Evolutionary conservation across 2,113 vertebrate genomes (phyloP), one percentile per base, ranked within the genome.

Genomic region (Progne subis): DNA sequence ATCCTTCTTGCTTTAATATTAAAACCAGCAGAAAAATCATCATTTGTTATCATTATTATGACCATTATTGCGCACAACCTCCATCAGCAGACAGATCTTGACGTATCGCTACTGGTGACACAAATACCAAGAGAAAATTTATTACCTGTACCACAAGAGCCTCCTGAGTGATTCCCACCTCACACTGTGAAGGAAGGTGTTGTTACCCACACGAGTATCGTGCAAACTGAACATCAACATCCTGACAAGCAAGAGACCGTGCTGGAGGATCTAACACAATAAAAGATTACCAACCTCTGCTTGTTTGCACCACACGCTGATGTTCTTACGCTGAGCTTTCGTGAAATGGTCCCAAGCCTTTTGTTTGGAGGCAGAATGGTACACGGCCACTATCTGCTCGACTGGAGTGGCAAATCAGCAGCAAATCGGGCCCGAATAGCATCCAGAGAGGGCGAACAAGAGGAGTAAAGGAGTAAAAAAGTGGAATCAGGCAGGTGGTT

Each of bases 311-410:
- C 99, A 99, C 98, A 99, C 98, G 94, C 99, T 99, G 98, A 99
- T 98, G 98, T 99, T 99, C 99, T 99, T 99, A 98, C 99, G 99
- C 97, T 99, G 99, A 96, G 99, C 99, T 99, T 99, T 99, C 98
- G 99, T 99, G 98, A 99, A 99, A 99, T 99, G 99, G 99, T 99
- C 99, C 99, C 99, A 99, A 98, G 99, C 99, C 98, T 99, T 99
- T 98, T 99, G 99, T 99, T 99, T 99, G 98, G 99, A 99, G 98
- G 99, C 98, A 85, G 99, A 99, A 99, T 99, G 99, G 99, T 99
- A 99, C 98, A 99, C 99, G 98, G 99, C 99, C 98, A 99, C 99
- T 99, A 99, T 99, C 98, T 99, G 99, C 98, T 99, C 99, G 98
- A 99, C 99, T 99, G 98, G 96, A 98, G 98, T 97, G 65, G 91